phyloP scores from a whole-genome alignment of 2,888 invertebrate species.

The Spodoptera picta region DNA sequence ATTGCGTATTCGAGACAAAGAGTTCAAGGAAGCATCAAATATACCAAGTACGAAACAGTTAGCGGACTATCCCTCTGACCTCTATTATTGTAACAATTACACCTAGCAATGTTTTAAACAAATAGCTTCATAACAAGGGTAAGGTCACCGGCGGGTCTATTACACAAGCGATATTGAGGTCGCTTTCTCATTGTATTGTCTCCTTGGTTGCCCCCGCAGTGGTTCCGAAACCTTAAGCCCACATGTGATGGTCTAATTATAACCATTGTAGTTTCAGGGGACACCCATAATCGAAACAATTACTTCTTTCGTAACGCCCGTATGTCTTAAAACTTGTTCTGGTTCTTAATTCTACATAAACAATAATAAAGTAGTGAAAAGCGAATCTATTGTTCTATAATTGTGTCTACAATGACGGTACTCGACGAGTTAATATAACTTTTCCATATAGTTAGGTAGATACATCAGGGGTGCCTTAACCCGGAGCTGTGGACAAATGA shows the following conservation, averaged over 20 bases:
- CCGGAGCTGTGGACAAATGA: too few species aligned
- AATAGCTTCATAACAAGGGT: constrained; percentile 48
- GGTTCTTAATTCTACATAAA: too few species aligned
- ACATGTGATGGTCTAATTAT: constrained; percentile 36
- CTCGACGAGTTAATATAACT: too few species aligned
- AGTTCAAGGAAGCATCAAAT: too few species aligned
- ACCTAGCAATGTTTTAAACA: constrained; percentile 31
- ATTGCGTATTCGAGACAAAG: too few species aligned
- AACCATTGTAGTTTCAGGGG: constrained; percentile 24
- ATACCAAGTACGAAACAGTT: not conserved
- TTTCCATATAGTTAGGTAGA: too few species aligned
- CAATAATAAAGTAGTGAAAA: too few species aligned
- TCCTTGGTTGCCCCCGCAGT: constrained; percentile 57
- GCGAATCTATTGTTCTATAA: too few species aligned
- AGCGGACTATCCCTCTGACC: constrained; percentile 1
- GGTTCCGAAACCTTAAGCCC: constrained; percentile 32
- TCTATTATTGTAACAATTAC: constrained; percentile 18
- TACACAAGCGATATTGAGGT: constrained; percentile 61
- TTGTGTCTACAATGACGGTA: too few species aligned
- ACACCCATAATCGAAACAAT: not conserved
- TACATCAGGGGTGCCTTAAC: too few species aligned
- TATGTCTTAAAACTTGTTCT: too few species aligned
- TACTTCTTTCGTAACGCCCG: too few species aligned
- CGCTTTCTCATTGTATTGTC: constrained; percentile 71
- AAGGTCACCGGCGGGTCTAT: constrained; percentile 65